phyloP scores from a whole-genome alignment of 2,888 invertebrate genomes.

The Plusia festucae region DNA sequence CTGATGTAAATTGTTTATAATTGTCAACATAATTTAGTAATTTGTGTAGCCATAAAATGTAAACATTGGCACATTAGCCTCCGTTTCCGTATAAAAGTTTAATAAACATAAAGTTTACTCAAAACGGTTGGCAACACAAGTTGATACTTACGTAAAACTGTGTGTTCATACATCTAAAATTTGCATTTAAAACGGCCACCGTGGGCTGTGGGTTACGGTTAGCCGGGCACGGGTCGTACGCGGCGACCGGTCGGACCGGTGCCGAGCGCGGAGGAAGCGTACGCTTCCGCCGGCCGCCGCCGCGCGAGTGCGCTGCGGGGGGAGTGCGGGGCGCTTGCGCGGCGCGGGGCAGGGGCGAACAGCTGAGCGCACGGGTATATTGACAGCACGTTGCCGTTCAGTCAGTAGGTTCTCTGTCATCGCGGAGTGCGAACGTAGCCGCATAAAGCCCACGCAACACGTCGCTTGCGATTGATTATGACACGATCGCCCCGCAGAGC shows the following conservation, averaged over 20 bases:
- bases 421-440: slow-evolving; percentile 86
- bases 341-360: slow-evolving; percentile 83
- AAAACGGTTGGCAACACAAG: slow-evolving; percentile 35
- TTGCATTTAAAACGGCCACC: slow-evolving; percentile 65
- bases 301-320: slow-evolving; percentile 70
- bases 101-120: slow-evolving; percentile 45
- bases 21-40: slow-evolving; percentile 12
- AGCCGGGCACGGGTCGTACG: slow-evolving; percentile 58
- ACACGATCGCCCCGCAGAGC: slow-evolving; percentile 84
- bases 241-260: slow-evolving; percentile 48
- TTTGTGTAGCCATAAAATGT: slow-evolving; percentile 20
- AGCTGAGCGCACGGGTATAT: slow-evolving; percentile 90
- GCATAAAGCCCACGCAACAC: slow-evolving; percentile 66
- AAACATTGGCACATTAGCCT: slow-evolving; percentile 33
- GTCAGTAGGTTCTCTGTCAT: slow-evolving; percentile 89
- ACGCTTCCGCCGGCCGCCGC: slow-evolving; percentile 46
- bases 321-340: slow-evolving; percentile 75
- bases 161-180: slow-evolving; percentile 60
- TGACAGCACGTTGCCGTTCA: slow-evolving; percentile 88
- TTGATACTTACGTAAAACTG: slow-evolving; percentile 48
- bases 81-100: slow-evolving; percentile 36
- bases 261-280: slow-evolving; percentile 50
- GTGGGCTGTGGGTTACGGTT: slow-evolving; percentile 63
- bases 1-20: neutral
- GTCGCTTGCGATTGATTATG: slow-evolving; percentile 79